Percentiles rank a stretch among this genome's conserved stretches.
Evolutionary conservation across 2,797 vertebrate species (phyloP).

Genomic region (Eupleurogrammus muticus): DNA sequence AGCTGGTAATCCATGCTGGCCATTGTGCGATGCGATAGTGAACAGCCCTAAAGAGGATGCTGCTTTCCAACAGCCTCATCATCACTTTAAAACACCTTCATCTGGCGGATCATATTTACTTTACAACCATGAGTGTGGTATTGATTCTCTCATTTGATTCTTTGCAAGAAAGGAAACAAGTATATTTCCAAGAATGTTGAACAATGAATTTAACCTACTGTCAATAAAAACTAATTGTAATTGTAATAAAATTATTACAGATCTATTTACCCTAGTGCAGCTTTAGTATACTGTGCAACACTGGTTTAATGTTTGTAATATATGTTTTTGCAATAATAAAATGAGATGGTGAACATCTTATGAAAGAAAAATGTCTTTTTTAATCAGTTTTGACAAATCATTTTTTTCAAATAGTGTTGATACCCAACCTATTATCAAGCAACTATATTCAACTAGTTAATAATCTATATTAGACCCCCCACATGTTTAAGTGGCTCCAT

Average conservation of each 20-base stretch:
- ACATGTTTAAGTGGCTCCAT: too few species aligned
- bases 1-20: too few species aligned
- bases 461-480: neutral
- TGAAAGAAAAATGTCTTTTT: neutral
- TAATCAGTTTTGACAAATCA: neutral
- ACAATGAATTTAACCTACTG: neutral
- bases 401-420: conserved; percentile 22
- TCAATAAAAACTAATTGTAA: neutral
- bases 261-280: neutral
- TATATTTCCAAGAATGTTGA: neutral
- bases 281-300: neutral
- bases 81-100: too few species aligned
- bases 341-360: neutral
- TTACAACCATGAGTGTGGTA: neutral
- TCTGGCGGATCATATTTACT: neutral
- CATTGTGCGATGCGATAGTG: too few species aligned
- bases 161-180: neutral
- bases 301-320: neutral
- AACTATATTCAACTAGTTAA: conserved; percentile 8
- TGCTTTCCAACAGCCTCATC: neutral
- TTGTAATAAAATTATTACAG: neutral
- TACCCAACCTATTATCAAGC: neutral
- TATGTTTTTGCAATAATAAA: too few species aligned
- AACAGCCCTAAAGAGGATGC: too few species aligned
- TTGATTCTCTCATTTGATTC: neutral